Conservation (phyloP, 2,113 vertebrate genomes). For the Pterophyllum scalare region DNA sequence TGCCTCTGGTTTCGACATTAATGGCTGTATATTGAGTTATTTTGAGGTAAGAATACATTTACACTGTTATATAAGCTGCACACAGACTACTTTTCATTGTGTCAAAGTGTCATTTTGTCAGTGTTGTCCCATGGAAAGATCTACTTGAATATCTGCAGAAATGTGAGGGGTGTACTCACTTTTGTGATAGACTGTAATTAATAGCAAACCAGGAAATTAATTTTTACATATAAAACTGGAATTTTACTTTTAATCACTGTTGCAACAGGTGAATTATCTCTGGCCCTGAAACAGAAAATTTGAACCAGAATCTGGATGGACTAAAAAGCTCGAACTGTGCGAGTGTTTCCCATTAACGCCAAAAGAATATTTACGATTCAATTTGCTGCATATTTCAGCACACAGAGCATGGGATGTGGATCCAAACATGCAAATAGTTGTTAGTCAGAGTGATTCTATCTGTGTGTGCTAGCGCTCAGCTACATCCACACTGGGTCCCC, state of each 20-base stretch:
- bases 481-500: neutral
- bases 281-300: neutral
- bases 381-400: neutral
- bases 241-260: neutral
- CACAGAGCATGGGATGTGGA: neutral
- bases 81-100: too few relatives aligned
- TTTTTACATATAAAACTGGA: neutral
- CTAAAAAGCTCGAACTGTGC: neutral
- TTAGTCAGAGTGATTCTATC: slow-evolving; percentile 24
- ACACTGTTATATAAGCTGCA: too few relatives aligned
- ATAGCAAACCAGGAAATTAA: neutral
- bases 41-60: too few relatives aligned
- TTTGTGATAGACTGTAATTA: too few relatives aligned
- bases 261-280: neutral
- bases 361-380: neutral
- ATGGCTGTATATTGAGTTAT: too few relatives aligned
- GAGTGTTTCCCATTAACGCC: neutral
- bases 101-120: too few relatives aligned
- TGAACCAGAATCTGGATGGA: neutral
- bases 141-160: too few relatives aligned
- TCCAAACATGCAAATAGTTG: slow-evolving; percentile 5
- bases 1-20: too few relatives aligned
- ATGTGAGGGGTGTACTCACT: too few relatives aligned
- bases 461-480: slow-evolving; percentile 12
- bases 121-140: too few relatives aligned